Conservation (phyloP, 2,113 vertebrate genomes). For the Tor tambroides region DNA sequence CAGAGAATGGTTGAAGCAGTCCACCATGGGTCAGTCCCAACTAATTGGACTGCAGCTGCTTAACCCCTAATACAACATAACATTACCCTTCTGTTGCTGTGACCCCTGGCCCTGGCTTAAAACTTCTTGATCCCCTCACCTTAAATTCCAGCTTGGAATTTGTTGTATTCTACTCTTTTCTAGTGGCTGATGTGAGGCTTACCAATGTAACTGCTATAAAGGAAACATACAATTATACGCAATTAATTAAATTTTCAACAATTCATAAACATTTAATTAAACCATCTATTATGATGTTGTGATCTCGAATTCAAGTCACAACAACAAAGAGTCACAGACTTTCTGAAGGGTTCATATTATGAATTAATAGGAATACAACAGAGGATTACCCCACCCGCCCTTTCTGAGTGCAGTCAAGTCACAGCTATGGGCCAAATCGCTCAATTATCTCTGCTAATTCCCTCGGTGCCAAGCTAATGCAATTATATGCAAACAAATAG, state of each 20-base stretch:
- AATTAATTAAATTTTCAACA: not conserved
- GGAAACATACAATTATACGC: not conserved
- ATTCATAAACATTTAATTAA: slow-evolving; percentile 20
- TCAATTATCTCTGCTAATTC: slow-evolving; percentile 75
- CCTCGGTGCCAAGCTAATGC: slow-evolving; percentile 68
- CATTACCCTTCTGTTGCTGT: slow-evolving; percentile 40
- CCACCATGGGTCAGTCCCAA: slow-evolving; percentile 36
- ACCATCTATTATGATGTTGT: not conserved
- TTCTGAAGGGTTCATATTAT: slow-evolving; percentile 51
- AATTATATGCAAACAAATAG: slow-evolving; percentile 73
- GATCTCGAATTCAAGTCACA: slow-evolving; percentile 3
- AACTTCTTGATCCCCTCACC: slow-evolving; percentile 36
- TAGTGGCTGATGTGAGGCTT: not conserved
- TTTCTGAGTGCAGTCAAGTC: slow-evolving; percentile 65
- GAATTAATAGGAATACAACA: slow-evolving; percentile 65
- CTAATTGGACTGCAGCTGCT: slow-evolving; percentile 64
- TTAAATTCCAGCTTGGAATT: not conserved
- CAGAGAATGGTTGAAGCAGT: slow-evolving; percentile 48
- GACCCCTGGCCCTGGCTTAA: slow-evolving; percentile 35
- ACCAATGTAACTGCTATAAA: not conserved
- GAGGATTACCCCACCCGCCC: slow-evolving; percentile 53
- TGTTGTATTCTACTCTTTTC: not conserved
- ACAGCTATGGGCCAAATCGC: slow-evolving; percentile 72
- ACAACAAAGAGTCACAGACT: slow-evolving; percentile 17
- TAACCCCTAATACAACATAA: slow-evolving; percentile 48